Evolutionary conservation across 2,113 vertebrate genomes (phyloP).

Genomic region (Corythoichthys intestinalis): DNA sequence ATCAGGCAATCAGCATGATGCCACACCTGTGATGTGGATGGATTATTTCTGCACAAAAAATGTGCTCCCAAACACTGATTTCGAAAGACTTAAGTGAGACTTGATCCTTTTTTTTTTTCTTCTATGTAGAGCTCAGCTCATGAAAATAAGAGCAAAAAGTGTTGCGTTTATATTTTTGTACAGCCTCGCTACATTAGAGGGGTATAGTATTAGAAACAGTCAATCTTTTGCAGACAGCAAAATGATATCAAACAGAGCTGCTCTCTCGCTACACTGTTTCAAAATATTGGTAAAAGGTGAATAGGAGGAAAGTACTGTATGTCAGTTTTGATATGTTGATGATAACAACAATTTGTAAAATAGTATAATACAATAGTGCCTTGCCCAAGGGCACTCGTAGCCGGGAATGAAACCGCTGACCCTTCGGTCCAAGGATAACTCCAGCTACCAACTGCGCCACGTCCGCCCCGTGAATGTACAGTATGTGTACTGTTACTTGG

Average conservation of each 20-base stretch:
- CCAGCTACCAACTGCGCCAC: too few species aligned
- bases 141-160: neutral
- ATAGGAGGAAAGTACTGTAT: neutral
- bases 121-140: neutral
- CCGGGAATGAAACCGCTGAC: too few species aligned
- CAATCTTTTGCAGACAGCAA: neutral
- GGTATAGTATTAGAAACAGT: neutral
- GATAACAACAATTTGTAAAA: too few species aligned
- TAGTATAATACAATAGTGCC: too few species aligned
- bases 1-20: neutral
- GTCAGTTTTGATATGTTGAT: too few species aligned
- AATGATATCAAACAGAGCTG: neutral
- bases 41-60: neutral
- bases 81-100: neutral
- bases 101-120: neutral
- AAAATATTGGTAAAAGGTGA: neutral
- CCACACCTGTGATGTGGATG: neutral
- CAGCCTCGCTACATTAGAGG: neutral
- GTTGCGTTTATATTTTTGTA: neutral
- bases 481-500: too few species aligned
- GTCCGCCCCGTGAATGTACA: too few species aligned
- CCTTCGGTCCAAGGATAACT: too few species aligned
- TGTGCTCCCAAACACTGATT: neutral
- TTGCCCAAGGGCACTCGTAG: too few species aligned
- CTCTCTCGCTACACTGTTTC: neutral